Conservation (phyloP, 2,888 invertebrate genomes). For the Tineola bisselliella region DNA sequence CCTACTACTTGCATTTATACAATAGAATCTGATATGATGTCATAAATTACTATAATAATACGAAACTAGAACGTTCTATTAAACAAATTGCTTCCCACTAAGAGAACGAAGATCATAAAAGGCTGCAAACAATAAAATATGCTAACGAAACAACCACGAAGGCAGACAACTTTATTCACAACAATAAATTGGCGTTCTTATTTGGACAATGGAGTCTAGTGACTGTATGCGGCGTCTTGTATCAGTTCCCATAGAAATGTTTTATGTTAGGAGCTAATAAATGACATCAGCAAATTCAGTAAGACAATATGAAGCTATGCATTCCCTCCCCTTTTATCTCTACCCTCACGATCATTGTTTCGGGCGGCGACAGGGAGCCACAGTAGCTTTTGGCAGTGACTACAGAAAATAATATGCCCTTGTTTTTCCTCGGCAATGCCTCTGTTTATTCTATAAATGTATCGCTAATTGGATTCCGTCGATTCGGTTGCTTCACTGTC, state of each 20-base stretch:
- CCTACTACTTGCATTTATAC: background rate
- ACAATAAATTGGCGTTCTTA: constrained; percentile 55
- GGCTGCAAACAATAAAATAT: constrained; percentile 12
- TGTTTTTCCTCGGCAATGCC: constrained; percentile 43
- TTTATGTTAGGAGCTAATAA: constrained; percentile 68
- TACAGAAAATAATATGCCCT: constrained; percentile 42
- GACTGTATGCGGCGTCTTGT: constrained; percentile 43
- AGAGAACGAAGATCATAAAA: constrained; percentile 1
- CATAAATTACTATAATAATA: background rate
- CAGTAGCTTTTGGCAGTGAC: constrained; percentile 40
- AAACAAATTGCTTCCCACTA: constrained; percentile 10
- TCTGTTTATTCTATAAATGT: constrained; percentile 35
- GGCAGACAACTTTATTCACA: constrained; percentile 49
- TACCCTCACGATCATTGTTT: constrained; percentile 59
- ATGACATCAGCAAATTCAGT: constrained; percentile 67
- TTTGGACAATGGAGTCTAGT: constrained; percentile 39
- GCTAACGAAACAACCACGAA: constrained; percentile 17
- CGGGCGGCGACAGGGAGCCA: constrained; percentile 39
- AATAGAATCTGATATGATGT: background rate
- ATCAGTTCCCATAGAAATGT: constrained; percentile 65
- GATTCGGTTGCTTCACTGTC: background rate
- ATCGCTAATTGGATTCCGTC: constrained; percentile 38
- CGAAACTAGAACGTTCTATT: background rate
- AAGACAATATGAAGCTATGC: constrained; percentile 63
- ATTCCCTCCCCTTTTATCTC: constrained; percentile 49